A percentile compares a stretch with the other conserved stretches of the same genome.
Evolutionary conservation across 2,888 invertebrate genomes (phyloP).

Genomic region (Drosophila lacicola): DNA sequence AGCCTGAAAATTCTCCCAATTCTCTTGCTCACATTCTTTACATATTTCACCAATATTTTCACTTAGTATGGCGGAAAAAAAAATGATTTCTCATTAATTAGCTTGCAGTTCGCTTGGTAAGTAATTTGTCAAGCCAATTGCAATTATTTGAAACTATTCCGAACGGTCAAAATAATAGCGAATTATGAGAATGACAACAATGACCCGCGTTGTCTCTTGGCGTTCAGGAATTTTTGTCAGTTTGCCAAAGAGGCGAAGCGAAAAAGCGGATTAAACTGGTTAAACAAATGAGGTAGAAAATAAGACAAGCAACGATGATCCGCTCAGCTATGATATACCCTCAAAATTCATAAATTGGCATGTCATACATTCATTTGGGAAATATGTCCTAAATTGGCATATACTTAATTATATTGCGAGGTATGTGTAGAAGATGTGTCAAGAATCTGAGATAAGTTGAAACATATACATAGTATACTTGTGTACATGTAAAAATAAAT

Average conservation of each 20-base stretch:
- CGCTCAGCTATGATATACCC: no score
- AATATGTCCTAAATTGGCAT: no score
- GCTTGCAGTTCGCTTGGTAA: neutral
- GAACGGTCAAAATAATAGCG: conserved; percentile 22
- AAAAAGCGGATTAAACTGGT: conserved; percentile 50
- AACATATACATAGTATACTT: no score
- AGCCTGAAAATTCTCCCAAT: neutral
- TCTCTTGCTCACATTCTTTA: neutral
- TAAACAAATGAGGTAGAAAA: conserved; percentile 39
- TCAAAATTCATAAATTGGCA: no score
- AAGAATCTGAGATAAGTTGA: no score
- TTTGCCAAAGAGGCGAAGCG: conserved; percentile 48
- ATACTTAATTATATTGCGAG: no score
- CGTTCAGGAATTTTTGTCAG: conserved; percentile 55
- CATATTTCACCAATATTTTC: conserved; percentile 1
- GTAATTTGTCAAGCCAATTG: conserved; percentile 17
- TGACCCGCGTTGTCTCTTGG: conserved; percentile 57
- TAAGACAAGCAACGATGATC: neutral
- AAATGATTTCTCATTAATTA: conserved; percentile 34
- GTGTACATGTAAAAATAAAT: no score
- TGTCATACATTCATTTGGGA: no score
- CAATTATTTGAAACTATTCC: conserved; percentile 26
- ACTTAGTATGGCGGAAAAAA: neutral
- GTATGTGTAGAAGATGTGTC: no score
- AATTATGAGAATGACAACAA: conserved; percentile 65